phyloP scores from a whole-genome alignment of 2,113 vertebrate species.

The Macaca fascicularis region T2T-MFA8v1.1 NC_088380.1:90215001-90215500 shows the following conservation, averaged over 20 bases:
- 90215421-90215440: neutral
- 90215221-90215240: neutral
- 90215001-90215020: neutral
- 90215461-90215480: neutral
- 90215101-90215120: neutral
- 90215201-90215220: neutral
- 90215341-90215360: neutral
- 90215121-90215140: neutral
- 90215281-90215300: neutral
- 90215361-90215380: neutral
- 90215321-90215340: neutral
- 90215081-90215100: neutral
- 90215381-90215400: neutral
- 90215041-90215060: too few relatives aligned
- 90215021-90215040: neutral
- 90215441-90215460: neutral
- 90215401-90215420: neutral
- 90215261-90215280: neutral
- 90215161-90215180: neutral
- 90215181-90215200: neutral
- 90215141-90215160: neutral
- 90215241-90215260: neutral
- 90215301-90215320: neutral
- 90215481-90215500: neutral
- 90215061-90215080: too few relatives aligned